These are phyloP conservation scores for Phoeniculus purpureus DNA, from an alignment of 2,797 vertebrate genomes.

Conservation along the genomic window DNA sequence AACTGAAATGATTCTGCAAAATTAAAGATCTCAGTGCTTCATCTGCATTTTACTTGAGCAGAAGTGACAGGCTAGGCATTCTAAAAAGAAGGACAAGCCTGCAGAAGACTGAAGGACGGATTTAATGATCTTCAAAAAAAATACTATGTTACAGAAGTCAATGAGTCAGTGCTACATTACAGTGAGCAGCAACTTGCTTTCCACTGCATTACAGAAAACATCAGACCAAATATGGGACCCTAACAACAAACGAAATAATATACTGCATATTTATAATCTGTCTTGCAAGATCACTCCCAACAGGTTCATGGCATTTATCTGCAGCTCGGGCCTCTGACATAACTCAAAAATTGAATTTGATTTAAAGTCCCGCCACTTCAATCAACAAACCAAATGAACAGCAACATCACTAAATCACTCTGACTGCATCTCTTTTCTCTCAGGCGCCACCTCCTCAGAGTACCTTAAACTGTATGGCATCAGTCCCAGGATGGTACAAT, in stretches of 20 bases:
- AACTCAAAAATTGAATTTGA: slow-evolving; percentile 14
- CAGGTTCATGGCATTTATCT: background rate
- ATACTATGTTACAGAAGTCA: background rate
- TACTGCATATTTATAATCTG: background rate
- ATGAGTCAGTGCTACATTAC: background rate
- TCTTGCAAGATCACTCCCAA: slow-evolving; percentile 31
- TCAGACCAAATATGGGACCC: background rate
- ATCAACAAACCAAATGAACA: slow-evolving; percentile 11
- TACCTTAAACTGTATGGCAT: background rate
- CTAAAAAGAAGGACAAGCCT: background rate
- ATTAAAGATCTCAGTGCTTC: background rate
- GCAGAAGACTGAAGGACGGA: background rate
- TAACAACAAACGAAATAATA: background rate
- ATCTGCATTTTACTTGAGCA: background rate
- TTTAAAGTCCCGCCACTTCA: slow-evolving; percentile 12
- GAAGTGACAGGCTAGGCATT: background rate
- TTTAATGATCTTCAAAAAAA: slow-evolving; percentile 14
- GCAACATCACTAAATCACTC: slow-evolving; percentile 33
- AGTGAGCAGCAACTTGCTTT: background rate
- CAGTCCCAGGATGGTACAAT: slow-evolving; percentile 9
- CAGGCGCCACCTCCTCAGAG: background rate
- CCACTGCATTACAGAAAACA: background rate
- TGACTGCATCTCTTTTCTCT: background rate
- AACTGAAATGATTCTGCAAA: background rate
- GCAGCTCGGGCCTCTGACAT: background rate